Evolutionary conservation across 2,797 vertebrate species (phyloP).

Genomic region (Tolypeutes matacus): DNA sequence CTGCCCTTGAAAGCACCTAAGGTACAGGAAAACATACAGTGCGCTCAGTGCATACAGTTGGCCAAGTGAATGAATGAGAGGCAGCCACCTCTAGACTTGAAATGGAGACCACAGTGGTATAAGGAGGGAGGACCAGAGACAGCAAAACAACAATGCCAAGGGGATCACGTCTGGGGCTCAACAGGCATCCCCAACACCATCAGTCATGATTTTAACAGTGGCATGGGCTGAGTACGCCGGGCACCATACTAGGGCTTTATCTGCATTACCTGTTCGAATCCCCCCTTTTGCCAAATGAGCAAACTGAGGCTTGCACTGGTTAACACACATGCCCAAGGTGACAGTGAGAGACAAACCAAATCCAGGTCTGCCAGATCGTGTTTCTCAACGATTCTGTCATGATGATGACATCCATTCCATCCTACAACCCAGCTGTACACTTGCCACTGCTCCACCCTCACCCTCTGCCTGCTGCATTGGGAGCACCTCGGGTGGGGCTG

Average conservation of each 20-base stretch:
- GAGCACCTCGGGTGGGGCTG: neutral
- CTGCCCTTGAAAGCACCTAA: neutral
- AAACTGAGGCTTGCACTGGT: neutral
- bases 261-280: neutral
- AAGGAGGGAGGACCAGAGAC: neutral
- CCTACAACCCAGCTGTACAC: rapidly evolving
- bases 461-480: neutral
- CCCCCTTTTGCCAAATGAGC: neutral
- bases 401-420: neutral
- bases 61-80: neutral
- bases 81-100: neutral
- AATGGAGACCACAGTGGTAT: neutral
- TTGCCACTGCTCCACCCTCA: neutral
- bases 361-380: neutral
- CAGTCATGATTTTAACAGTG: rapidly evolving
- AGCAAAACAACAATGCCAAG: neutral
- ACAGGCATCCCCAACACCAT: too few species aligned
- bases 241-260: neutral
- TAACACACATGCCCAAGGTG: neutral
- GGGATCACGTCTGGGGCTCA: neutral
- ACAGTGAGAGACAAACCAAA: neutral
- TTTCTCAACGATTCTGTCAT: neutral
- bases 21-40: rapidly evolving
- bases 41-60: neutral
- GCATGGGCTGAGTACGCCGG: neutral